These are phyloP conservation scores for Macrotis lagotis DNA, from an alignment of 2,113 vertebrate species.

Conservation along the genomic window DNA sequence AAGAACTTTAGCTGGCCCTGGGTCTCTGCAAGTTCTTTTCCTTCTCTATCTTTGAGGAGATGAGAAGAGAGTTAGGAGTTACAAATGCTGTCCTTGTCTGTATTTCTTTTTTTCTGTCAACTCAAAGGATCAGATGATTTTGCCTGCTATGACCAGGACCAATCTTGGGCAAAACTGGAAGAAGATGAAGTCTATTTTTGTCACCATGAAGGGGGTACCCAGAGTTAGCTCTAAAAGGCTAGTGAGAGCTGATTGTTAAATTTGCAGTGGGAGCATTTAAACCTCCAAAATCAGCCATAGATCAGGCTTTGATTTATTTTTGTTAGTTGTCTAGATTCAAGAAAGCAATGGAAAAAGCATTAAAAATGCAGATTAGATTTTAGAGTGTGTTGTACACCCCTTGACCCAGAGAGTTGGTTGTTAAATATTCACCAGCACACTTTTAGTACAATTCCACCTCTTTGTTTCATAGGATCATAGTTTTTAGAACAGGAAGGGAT, in stretches of 20 bases:
- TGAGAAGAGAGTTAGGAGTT: not conserved
- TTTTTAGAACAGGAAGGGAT: not conserved
- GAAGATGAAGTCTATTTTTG: not conserved
- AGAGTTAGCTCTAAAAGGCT: not conserved
- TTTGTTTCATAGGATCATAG: not conserved
- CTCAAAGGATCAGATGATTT: not conserved
- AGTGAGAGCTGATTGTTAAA: not conserved
- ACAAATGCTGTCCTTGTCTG: not conserved
- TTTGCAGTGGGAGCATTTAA: not conserved
- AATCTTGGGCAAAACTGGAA: not conserved
- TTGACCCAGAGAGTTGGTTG: not conserved
- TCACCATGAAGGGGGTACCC: not conserved
- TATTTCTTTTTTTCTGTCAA: not conserved
- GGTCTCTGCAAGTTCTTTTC: not conserved
- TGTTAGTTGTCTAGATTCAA: not conserved
- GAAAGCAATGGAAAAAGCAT: not conserved
- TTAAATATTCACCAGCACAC: not conserved
- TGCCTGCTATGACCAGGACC: not conserved
- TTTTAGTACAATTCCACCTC: not conserved
- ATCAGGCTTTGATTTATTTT: not conserved
- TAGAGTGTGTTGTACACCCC: not conserved
- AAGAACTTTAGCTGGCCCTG: not conserved
- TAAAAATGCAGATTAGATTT: not conserved
- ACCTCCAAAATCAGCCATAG: not conserved
- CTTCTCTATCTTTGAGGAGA: not conserved